Base-by-base conservation (phyloP, 64 coral and sea anemone species). In the Trachythela sp. region DNA sequence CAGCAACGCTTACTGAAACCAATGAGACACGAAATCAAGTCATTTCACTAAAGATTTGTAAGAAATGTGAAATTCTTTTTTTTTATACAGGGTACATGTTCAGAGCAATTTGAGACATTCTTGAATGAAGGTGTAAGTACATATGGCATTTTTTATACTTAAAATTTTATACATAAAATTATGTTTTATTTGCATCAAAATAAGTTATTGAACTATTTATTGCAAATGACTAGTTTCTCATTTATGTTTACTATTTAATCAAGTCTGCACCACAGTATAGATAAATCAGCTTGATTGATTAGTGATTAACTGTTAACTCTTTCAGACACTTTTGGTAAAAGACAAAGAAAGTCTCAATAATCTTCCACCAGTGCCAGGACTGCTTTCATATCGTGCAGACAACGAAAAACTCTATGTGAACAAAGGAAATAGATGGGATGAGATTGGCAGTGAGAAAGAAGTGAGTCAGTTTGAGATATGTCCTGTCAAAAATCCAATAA, bases 71-170 rank as follows among this genome's bases (percentile, higher is more conserved):
- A 68, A 68, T n/a, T n/a, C n/a, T n/a, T n/a, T n/a, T 68, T 68
- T 68, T 68, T 22, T 68, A 6, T 22, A 5, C 59, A 68, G 59
- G 59, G 59, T 5, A n/a, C 59, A n/a, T 68, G 59, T 31, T 6
- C 6, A 68, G 15, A 68, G 20, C 59, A 68, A 31, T 22, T 31
- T 68, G 59, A 68, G 3, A 22, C 59, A 68, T 14, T 68, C 2
- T 31, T 68, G 20, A 68, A 68, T 68, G 59, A 68, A 68, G 59
- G 59, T 68, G 59, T 68, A 68, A 68, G 59, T 68, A 68, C n/a
- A n/a, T n/a, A n/a, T n/a, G n/a, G n/a, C n/a, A n/a, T n/a, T n/a
- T n/a, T n/a, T n/a, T n/a, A n/a, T n/a, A n/a, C n/a, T n/a, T n/a
- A n/a, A n/a, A n/a, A n/a, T n/a, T n/a, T n/a, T n/a, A n/a, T n/a